Evolutionary conservation across 2,797 vertebrate genomes (phyloP).

Genomic region (Darevskia nairensis): DNA sequence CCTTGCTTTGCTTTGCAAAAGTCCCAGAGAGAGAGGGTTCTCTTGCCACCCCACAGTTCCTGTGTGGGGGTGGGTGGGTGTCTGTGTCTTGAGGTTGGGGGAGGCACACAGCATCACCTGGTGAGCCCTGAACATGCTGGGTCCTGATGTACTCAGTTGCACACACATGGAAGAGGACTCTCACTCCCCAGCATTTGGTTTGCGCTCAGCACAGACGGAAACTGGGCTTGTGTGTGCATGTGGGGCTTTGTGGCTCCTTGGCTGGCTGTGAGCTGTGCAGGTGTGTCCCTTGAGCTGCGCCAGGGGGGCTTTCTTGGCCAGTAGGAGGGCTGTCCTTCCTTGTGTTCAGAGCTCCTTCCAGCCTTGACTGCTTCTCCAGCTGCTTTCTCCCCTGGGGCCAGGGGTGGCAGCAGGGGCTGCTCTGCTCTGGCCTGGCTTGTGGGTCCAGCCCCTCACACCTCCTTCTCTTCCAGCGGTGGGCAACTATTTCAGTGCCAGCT

Average conservation of each 20-base stretch:
- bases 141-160: background rate
- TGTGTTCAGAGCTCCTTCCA: no score
- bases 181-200: background rate
- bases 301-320: no score
- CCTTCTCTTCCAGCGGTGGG: constrained; percentile 81
- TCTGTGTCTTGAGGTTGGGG: background rate
- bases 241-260: no score
- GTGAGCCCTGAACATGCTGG: background rate
- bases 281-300: no score
- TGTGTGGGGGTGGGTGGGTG: background rate
- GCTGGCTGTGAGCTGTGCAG: no score
- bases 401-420: no score
- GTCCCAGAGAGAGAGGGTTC: background rate
- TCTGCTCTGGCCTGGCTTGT: background rate
- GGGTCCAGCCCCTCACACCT: constrained; percentile 27
- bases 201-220: background rate
- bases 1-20: background rate
- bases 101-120: background rate
- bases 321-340: no score
- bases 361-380: background rate
- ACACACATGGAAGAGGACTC: background rate
- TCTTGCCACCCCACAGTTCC: no score
- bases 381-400: background rate
- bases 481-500: constrained; percentile 89
- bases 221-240: no score